phyloP scores from a whole-genome alignment of 2,888 invertebrate species.

The Sphaeridia pumilis region DNA sequence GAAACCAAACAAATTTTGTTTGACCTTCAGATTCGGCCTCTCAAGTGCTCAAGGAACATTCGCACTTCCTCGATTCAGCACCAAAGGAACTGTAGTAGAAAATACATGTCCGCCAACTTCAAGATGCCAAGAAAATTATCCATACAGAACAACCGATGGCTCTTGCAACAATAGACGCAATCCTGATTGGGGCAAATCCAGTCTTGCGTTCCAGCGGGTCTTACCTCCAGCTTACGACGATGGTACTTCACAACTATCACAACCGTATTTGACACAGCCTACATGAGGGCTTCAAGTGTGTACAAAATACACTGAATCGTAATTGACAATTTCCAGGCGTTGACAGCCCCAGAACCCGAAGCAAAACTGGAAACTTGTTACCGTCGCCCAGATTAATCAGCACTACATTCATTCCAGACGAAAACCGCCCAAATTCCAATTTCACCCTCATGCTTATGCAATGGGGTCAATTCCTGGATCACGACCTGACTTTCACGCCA shows the following conservation, averaged over 20 bases:
- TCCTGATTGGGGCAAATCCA: conserved; percentile 59
- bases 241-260: conserved; percentile 41
- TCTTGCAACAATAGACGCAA: conserved; percentile 82
- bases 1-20: not conserved
- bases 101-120: conserved; percentile 32
- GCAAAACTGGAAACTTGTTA: too few relatives aligned
- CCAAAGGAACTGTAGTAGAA: conserved; percentile 26
- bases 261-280: too few relatives aligned
- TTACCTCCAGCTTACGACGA: conserved; percentile 56
- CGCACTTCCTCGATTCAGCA: conserved; percentile 33
- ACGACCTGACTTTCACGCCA: conserved; percentile 34
- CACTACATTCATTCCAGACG: conserved; percentile 36
- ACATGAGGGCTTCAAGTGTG: not conserved
- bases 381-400: conserved; percentile 39
- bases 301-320: not conserved
- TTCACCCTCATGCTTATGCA: conserved; percentile 36
- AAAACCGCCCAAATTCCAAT: conserved; percentile 32
- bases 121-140: conserved; percentile 29
- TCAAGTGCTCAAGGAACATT: conserved; percentile 33
- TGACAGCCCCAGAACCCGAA: too few relatives aligned
- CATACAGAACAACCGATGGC: conserved; percentile 71
- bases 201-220: conserved; percentile 48
- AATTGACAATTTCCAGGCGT: conserved; percentile 19
- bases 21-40: conserved; percentile 33
- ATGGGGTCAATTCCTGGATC: conserved; percentile 36